phyloP scores from a whole-genome alignment of 1,140 invertebrate genomes.

The Glossosoma conforme region DNA sequence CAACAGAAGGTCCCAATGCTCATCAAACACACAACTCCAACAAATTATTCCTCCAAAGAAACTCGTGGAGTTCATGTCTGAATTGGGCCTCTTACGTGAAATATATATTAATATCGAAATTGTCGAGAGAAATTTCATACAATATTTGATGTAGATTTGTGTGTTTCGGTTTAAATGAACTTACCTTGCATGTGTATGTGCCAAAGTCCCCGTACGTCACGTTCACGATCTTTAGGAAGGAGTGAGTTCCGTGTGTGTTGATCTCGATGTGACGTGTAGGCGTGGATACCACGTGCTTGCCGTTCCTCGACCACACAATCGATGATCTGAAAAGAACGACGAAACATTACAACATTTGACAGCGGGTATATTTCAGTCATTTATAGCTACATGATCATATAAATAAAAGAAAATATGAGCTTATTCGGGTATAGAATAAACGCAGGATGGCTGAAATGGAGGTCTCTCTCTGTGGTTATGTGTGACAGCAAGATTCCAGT shows the following conservation, averaged over 20 bases:
- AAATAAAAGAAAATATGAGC: neutral
- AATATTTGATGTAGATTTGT: too few relatives aligned
- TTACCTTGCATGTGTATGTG: constrained; percentile 27
- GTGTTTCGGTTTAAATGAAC: too few relatives aligned
- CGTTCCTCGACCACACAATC: constrained; percentile 19
- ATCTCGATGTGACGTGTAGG: constrained; percentile 11
- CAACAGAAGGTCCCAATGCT: too few relatives aligned
- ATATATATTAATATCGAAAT: too few relatives aligned
- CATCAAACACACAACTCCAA: too few relatives aligned
- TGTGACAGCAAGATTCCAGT: too few relatives aligned
- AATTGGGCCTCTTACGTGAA: too few relatives aligned
- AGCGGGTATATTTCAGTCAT: neutral
- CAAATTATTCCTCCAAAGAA: too few relatives aligned
- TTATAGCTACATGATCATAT: neutral
- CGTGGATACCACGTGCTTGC: neutral
- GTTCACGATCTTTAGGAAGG: constrained; percentile 17
- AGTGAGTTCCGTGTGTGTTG: constrained; percentile 16
- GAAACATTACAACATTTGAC: neutral
- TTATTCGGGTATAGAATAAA: neutral
- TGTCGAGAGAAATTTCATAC: too few relatives aligned
- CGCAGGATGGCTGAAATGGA: neutral
- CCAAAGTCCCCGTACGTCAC: constrained; percentile 21
- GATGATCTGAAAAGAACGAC: constrained; percentile 15
- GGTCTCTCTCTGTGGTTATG: neutral
- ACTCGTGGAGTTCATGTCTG: too few relatives aligned